Percentiles rank a stretch among this genome's conserved stretches.
Conservation (phyloP, 2,113 vertebrate species). For the Nothoprocta perdicaria region DNA sequence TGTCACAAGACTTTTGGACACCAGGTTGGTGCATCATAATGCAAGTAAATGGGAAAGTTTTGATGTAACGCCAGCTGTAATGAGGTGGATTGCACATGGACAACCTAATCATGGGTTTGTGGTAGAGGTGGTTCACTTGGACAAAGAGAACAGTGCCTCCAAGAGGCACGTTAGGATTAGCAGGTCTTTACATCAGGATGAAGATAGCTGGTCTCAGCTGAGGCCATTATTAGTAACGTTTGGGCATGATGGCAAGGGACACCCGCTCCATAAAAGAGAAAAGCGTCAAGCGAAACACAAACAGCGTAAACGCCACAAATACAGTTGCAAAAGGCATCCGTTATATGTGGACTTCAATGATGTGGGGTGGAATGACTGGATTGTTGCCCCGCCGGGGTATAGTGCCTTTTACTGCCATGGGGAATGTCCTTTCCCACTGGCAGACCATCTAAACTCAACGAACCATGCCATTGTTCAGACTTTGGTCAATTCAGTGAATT, state of each 20-base stretch:
- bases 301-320: slow-evolving; percentile 90
- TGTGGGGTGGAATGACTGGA: slow-evolving; percentile 99
- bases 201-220: slow-evolving; percentile 90
- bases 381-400: slow-evolving; percentile 96
- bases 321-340: slow-evolving; percentile 93
- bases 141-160: slow-evolving; percentile 76
- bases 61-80: slow-evolving; percentile 93
- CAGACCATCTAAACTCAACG: slow-evolving; percentile 98
- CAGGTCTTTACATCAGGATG: slow-evolving; percentile 91
- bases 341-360: slow-evolving; percentile 99
- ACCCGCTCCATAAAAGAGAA: slow-evolving; percentile 90
- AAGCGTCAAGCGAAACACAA: slow-evolving; percentile 91
- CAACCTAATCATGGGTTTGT: slow-evolving; percentile 92
- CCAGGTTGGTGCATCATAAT: slow-evolving; percentile 92
- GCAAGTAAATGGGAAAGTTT: slow-evolving; percentile 96
- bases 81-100: slow-evolving; percentile 90
- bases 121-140: slow-evolving; percentile 93
- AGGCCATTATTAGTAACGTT: slow-evolving; percentile 95
- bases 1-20: slow-evolving; percentile 94
- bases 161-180: slow-evolving; percentile 93
- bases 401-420: slow-evolving; percentile 98
- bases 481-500: slow-evolving; percentile 98
- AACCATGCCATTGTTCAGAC: slow-evolving; percentile 99
- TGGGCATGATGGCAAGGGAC: slow-evolving; percentile 93
- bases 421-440: slow-evolving; percentile 96